A percentile compares a stretch with the other conserved stretches of the same genome.
Evolutionary conservation across 2,113 vertebrate species (phyloP).

Genomic region (Amazona guildingii): DNA sequence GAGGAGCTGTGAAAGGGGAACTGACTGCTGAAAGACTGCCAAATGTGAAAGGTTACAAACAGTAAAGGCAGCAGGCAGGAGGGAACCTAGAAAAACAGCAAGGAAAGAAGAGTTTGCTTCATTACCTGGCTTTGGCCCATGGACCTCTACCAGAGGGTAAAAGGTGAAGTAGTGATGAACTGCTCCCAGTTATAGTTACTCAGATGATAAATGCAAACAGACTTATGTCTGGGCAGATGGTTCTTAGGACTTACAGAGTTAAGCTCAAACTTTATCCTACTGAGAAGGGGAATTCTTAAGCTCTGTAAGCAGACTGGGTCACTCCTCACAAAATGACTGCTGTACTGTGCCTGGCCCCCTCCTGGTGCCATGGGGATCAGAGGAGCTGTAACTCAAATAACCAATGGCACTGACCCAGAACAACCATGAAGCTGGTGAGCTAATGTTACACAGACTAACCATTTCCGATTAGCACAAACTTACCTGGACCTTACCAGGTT

Average conservation of each 20-base stretch:
- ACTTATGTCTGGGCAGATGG: not conserved
- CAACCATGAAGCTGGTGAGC: not conserved
- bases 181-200: not conserved
- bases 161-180: not conserved
- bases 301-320: not conserved
- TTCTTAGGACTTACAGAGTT: not conserved
- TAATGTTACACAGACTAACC: fast-evolving
- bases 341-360: not conserved
- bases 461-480: not conserved
- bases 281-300: not conserved
- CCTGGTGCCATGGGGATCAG: not conserved
- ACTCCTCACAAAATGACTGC: fast-evolving
- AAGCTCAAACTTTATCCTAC: not conserved
- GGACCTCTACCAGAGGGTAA: fast-evolving
- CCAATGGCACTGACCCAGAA: fast-evolving
- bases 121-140: not conserved
- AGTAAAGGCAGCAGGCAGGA: not conserved
- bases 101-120: not conserved
- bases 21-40: not conserved
- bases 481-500: not conserved
- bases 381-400: not conserved
- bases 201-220: not conserved
- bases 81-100: not conserved
- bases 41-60: not conserved
- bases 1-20: not conserved